Base-by-base conservation (phyloP, 1,140 invertebrate species). In the Diprion similis region DNA sequence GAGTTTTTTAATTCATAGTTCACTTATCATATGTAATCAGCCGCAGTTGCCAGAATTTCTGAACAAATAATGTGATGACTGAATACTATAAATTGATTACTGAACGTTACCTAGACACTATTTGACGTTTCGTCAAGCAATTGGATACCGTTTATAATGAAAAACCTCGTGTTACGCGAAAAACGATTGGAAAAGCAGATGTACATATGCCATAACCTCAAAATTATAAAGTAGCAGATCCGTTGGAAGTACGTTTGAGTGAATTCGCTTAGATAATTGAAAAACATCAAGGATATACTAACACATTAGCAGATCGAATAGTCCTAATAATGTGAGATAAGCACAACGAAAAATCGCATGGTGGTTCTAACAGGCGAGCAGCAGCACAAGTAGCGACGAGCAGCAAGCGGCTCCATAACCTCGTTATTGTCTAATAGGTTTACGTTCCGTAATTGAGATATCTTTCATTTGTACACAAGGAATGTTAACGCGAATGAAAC, bases 291-390 rank as follows among this genome's bases (percentile, higher is more conserved):
- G n/a, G 51, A 59, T 59, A 9, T 15, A 59, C 51, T 59, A 17
- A 15, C n/a, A 17, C 51, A 59, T 59, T 59, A 59, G 6, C 51
- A 17, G 11, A 59, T 15, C 51, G 51, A 59, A 59, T 15, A 17
- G n/a, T 59, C 11, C 51, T 17, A 17, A 59, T 59, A 59, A 15
- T 17, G 51, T 17, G 51, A 13, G n/a, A 15, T 4, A 59, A 59
- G 8, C 51, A 13, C 51, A 17, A 17, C n/a, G 51, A 17, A 15
- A 59, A 59, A 59, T 59, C 11, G n/a, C 51, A 59, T 9, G n/a
- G 51, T 59, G 51, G 51, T 59, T 59, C n/a, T 9, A 59, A 59
- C 51, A 59, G 51, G 51, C 51, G 51, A 59, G 51, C n/a, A 59
- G 51, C 11, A 17, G n/a, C n/a, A 59, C 51, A 59, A 59, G 51